Percentiles rank a stretch among this genome's conserved stretches.
Conservation (phyloP, 2,888 invertebrate species). For the Oxyscelio sp. region DNA sequence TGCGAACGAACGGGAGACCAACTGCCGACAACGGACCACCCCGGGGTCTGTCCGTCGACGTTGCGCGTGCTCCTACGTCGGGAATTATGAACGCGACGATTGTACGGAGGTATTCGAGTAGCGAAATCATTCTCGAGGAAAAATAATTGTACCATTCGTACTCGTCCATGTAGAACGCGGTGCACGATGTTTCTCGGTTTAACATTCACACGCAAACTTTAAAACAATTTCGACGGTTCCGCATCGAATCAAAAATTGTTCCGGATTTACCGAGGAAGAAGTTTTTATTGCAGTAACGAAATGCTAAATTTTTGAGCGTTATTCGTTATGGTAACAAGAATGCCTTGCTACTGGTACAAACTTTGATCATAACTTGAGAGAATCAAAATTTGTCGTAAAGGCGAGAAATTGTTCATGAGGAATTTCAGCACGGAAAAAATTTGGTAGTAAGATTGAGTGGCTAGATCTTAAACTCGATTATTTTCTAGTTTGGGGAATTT, state of each 20-base stretch:
- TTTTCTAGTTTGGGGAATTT: no score
- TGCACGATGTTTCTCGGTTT: constrained; percentile 58
- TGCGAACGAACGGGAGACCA: constrained; percentile 76
- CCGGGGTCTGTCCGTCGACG: constrained; percentile 79
- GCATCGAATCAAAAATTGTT: constrained; percentile 4
- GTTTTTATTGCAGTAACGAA: no score
- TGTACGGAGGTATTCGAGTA: constrained; percentile 86
- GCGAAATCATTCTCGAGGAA: constrained; percentile 86
- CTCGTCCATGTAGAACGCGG: constrained; percentile 70
- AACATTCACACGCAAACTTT: constrained; percentile 59
- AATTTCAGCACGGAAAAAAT: no score
- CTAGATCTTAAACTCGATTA: no score
- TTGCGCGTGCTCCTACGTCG: constrained; percentile 66
- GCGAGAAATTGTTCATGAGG: no score
- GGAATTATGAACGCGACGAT: constrained; percentile 78
- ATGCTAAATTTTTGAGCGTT: no score
- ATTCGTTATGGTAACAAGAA: no score
- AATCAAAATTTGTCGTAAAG: no score
- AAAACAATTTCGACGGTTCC: constrained; percentile 15
- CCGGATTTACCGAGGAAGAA: no score
- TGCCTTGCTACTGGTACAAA: no score
- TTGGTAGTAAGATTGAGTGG: no score
- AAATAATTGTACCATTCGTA: constrained; percentile 85
- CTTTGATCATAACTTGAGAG: no score
- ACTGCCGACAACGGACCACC: constrained; percentile 81